phyloP scores from a whole-genome alignment of 1,140 invertebrate species.

The Megalonaias nervosa region DNA sequence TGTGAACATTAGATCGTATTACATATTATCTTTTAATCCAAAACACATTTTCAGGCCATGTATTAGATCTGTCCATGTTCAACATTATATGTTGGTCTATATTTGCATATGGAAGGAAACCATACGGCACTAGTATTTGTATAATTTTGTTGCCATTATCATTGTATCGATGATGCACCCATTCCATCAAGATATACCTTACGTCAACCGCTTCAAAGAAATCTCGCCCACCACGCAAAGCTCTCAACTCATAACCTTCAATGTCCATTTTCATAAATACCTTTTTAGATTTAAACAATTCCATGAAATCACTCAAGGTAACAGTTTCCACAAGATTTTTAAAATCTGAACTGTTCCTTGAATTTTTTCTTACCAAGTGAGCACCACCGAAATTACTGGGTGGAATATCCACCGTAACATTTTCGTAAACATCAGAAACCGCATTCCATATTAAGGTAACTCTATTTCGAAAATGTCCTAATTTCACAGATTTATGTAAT shows the following conservation, averaged over 20 bases:
- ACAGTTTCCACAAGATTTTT: constrained; percentile 6
- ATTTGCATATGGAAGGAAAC: constrained; percentile 20
- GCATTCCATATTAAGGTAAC: constrained; percentile 48
- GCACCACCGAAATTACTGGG: constrained; percentile 55
- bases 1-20: too few relatives aligned
- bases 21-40: constrained; percentile 28
- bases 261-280: constrained; percentile 41
- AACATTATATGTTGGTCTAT: background rate
- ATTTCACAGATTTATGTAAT: constrained; percentile 33
- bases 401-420: constrained; percentile 36
- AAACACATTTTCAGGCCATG: constrained; percentile 34
- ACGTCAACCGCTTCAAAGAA: constrained; percentile 48
- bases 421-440: constrained; percentile 41
- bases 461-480: constrained; percentile 31
- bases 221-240: constrained; percentile 29
- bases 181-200: constrained; percentile 59
- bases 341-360: background rate
- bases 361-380: constrained; percentile 1
- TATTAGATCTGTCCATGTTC: constrained; percentile 15
- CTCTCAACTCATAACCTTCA: constrained; percentile 52
- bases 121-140: constrained; percentile 9
- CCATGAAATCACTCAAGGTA: constrained; percentile 40
- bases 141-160: constrained; percentile 12
- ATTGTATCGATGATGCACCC: constrained; percentile 35
- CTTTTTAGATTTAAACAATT: constrained; percentile 19